Conservation (phyloP, 2,888 invertebrate species). For the Selenia dentaria region DNA sequence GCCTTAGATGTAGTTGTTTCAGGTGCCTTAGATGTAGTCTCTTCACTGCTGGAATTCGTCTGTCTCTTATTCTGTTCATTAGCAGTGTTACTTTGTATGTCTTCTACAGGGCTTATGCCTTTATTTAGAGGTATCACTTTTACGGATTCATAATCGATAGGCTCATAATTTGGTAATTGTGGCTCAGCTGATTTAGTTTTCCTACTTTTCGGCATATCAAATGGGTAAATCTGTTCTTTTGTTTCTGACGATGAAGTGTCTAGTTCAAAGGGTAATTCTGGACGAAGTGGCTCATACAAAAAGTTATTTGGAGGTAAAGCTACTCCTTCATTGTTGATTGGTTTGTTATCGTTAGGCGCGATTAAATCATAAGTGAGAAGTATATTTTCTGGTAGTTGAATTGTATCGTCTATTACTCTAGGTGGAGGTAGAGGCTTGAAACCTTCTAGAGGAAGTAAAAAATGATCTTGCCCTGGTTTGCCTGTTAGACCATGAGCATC, state of each 20-base stretch:
- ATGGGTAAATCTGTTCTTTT: slow-evolving; percentile 59
- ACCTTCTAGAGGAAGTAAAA: slow-evolving; percentile 71
- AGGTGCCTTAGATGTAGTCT: slow-evolving; percentile 28
- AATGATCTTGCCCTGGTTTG: slow-evolving; percentile 66
- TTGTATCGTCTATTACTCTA: slow-evolving; percentile 63
- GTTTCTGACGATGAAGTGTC: slow-evolving; percentile 71
- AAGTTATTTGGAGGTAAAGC: slow-evolving; percentile 56
- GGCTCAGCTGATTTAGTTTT: slow-evolving; percentile 53
- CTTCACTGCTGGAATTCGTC: slow-evolving; percentile 46
- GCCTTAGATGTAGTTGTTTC: slow-evolving; percentile 34
- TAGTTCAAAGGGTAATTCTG: slow-evolving; percentile 66
- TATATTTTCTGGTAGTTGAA: slow-evolving; percentile 74
- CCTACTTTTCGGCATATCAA: slow-evolving; percentile 62
- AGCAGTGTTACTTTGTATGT: slow-evolving; percentile 43
- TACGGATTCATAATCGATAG: slow-evolving; percentile 71
- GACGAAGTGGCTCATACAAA: slow-evolving; percentile 66
- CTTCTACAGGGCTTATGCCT: slow-evolving; percentile 64
- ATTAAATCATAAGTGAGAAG: slow-evolving; percentile 71
- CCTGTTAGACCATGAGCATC: slow-evolving; percentile 70
- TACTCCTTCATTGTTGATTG: slow-evolving; percentile 33
- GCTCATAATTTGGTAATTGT: slow-evolving; percentile 54
- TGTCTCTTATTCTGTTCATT: slow-evolving; percentile 69
- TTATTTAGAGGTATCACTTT: slow-evolving; percentile 74
- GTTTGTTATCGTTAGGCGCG: slow-evolving; percentile 52
- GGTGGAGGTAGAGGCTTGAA: slow-evolving; percentile 75